Base-by-base conservation (phyloP, 1,140 invertebrate genomes). In the Episyrphus balteatus region DNA sequence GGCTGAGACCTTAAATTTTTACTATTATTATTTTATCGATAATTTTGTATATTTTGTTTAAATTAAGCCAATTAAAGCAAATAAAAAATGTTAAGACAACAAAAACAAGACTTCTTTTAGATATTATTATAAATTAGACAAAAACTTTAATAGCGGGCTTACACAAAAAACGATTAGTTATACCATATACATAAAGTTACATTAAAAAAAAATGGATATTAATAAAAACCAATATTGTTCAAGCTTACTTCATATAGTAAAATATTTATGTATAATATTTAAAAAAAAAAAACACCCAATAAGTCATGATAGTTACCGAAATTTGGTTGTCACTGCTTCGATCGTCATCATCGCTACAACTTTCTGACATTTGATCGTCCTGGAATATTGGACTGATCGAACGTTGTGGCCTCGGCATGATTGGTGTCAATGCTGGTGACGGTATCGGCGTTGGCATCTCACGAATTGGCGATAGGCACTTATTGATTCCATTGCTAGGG, bases 381-480 rank as follows among this genome's bases (percentile, higher is more conserved):
- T 55, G 51, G 31, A 53, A 52, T 38, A 50, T 47, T 33, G 49
- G 51, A 44, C 48, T 54, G 13, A 48, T 51, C 10, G 48, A 50
- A 26, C 54, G 49, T 26, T 56, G 52, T 18, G 48, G 52, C 48
- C 73, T 53, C 13, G 68, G 62, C 71, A 76, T 73, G n/a, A 82
- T 64, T 1, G 82, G 82, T 2, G 82, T 83, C 8, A 82, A 73
- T 30, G 79, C 70, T 14, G 82, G 82, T 10, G 81, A 83, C 52
- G 74, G 80, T 44, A 75, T 73, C 33, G 82, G 83, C 5, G 81
- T 83, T 0, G 83, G 82, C 43, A 84, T 64, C 63, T 85, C 82
- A 45, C 81, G 70, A 47, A 85, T 84, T 1, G 83, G 81, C 30
- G 82, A 84, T 43, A 86, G 71, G 62, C 82, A 84, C 61, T 81